Conservation (phyloP, 2,888 invertebrate species). For the Quadroppia sp. region DNA sequence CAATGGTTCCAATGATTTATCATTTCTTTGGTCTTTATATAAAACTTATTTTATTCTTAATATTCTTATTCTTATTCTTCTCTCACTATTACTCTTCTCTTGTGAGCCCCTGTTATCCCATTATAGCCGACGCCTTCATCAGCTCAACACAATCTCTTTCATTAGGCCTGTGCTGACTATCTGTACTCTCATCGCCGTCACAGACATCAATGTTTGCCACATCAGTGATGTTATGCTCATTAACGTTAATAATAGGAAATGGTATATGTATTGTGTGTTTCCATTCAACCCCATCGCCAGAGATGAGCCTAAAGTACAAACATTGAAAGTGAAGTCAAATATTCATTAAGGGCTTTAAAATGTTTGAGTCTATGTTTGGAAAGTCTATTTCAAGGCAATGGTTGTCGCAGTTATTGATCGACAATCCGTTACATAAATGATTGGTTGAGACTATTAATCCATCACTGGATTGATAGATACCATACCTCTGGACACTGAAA, state of each 20-base stretch:
- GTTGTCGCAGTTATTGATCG: neutral
- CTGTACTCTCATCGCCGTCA: neutral
- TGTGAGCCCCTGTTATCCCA: neutral
- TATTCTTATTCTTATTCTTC: neutral
- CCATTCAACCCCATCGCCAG: slow-evolving; percentile 23
- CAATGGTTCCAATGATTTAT: neutral
- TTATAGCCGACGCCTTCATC: neutral
- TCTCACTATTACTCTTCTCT: neutral
- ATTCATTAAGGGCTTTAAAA: neutral
- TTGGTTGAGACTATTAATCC: neutral
- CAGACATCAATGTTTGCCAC: slow-evolving; percentile 14
- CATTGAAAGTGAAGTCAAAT: neutral
- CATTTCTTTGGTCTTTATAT: slow-evolving; percentile 11
- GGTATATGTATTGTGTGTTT: slow-evolving; percentile 15
- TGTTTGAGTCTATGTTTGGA: neutral
- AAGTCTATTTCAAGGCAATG: neutral
- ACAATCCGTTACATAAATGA: neutral
- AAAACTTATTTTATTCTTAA: too few species aligned
- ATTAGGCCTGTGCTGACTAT: neutral
- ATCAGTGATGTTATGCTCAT: slow-evolving; percentile 25
- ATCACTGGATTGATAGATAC: neutral
- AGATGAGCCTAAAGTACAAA: neutral
- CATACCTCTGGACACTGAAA: slow-evolving; percentile 40
- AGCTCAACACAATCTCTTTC: slow-evolving; percentile 9
- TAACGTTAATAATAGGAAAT: slow-evolving; percentile 27